These are phyloP conservation scores for Nycticorax nycticorax DNA, from an alignment of 2,113 vertebrate species.

Conservation along the genomic window DNA sequence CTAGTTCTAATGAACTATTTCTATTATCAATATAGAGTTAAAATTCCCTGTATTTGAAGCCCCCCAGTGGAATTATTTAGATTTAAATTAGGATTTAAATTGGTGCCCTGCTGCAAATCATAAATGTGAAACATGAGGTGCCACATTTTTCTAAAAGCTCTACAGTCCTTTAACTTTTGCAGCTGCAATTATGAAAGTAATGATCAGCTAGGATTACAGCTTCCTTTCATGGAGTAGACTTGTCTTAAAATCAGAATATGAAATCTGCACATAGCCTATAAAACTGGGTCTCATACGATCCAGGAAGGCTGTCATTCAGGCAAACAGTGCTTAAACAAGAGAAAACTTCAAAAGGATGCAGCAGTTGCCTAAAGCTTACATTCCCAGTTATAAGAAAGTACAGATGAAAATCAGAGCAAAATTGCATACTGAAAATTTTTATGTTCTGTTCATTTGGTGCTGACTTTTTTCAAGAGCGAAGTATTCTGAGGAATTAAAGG, in stretches of 20 bases:
- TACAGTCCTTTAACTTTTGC: neutral
- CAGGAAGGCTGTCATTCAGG: neutral
- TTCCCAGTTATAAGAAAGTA: neutral
- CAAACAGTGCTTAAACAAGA: neutral
- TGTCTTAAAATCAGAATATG: neutral
- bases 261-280: neutral
- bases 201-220: neutral
- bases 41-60: neutral
- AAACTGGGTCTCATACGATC: neutral
- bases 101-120: neutral
- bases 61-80: neutral
- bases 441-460: neutral
- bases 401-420: neutral
- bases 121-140: neutral
- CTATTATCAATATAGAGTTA: neutral
- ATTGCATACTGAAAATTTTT: neutral
- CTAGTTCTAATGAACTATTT: neutral
- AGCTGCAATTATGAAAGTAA: neutral
- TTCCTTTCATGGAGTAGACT: neutral
- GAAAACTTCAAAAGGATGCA: neutral
- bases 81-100: neutral
- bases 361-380: neutral
- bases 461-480: neutral
- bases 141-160: neutral
- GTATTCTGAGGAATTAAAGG: neutral